Evolutionary conservation across 2,888 invertebrate species (phyloP), one percentile per base, ranked within the genome.

Genomic region (Cryptosula pallasiana): DNA sequence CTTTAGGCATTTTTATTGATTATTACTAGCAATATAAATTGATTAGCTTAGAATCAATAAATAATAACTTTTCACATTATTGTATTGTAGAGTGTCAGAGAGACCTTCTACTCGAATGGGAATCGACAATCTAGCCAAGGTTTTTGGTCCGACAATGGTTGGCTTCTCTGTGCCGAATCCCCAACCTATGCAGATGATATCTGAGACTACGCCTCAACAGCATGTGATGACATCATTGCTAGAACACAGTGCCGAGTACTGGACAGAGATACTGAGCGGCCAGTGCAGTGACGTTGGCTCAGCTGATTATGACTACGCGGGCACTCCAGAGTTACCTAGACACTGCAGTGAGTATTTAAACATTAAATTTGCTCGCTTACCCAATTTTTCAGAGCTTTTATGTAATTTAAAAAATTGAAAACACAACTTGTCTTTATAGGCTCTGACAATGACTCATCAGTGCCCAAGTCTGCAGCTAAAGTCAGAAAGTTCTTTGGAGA

Each of bases 101-200:
- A 89, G 91, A 76, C 88, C 89, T 0, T 92, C 91, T 71, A 93
- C 94, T 77, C 93, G 93, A 87, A 99, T 99, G 98, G 92, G 93
- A 0, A 87, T 90, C 29, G 89, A 89, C 76, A 97, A 95, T 86
- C 87, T 99, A 78, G 90, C 95, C 0, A 91, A 91, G 81, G 90
- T 97, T 35, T 95, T 98, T 85, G 97, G 93, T 0, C 97, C 97
- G 0, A 96, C 95, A 0, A 88, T 98, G 71, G 91, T 98, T 29
- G 97, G 97, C 0, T 94, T 92, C 81, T 92, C 92, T 20, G 90
- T 89, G 0, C 86, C 88, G 0, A 90, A 92, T 81, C 90, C 91
- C 0, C 81, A 83, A 34, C 82, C 85, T 23, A 76, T 79, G 76
- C 88, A 90, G 25, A 90, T 94, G 86, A 89, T 92, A 75, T 88